phyloP scores from a whole-genome alignment of 2,797 vertebrate species.

The Platalea minor region DNA sequence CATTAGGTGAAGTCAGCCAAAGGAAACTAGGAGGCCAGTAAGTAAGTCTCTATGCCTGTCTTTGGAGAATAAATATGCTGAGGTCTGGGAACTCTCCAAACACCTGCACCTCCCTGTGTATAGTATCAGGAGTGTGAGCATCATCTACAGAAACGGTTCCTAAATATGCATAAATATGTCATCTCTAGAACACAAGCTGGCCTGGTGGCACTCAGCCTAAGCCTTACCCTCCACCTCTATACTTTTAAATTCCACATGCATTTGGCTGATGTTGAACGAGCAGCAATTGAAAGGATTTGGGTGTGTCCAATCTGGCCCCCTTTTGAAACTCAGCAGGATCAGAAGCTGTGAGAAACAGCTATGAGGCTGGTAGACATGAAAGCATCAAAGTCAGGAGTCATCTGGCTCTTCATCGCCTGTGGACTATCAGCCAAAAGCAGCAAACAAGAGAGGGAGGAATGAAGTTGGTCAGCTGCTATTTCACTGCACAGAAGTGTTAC shows the following conservation, averaged over 20 bases:
- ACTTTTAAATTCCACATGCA: not conserved
- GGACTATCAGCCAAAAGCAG: not conserved
- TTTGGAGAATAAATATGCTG: not conserved
- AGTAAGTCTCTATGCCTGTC: not conserved
- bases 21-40: not conserved
- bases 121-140: not conserved
- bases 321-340: not conserved
- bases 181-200: not conserved
- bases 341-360: not conserved
- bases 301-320: not conserved
- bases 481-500: not conserved
- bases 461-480: not conserved
- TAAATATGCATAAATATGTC: not conserved
- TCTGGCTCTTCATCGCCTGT: not conserved
- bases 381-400: not conserved
- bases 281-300: not conserved
- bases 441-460: not conserved
- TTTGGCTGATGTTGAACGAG: not conserved
- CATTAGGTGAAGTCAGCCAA: constrained; percentile 20
- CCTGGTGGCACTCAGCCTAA: accelerated
- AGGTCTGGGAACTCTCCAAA: constrained; percentile 26
- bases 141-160: not conserved
- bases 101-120: not conserved
- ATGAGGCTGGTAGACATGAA: not conserved
- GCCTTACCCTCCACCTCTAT: not conserved